Evolutionary conservation across 2,113 vertebrate genomes (phyloP).

Genomic region (Phainopepla nitens): DNA sequence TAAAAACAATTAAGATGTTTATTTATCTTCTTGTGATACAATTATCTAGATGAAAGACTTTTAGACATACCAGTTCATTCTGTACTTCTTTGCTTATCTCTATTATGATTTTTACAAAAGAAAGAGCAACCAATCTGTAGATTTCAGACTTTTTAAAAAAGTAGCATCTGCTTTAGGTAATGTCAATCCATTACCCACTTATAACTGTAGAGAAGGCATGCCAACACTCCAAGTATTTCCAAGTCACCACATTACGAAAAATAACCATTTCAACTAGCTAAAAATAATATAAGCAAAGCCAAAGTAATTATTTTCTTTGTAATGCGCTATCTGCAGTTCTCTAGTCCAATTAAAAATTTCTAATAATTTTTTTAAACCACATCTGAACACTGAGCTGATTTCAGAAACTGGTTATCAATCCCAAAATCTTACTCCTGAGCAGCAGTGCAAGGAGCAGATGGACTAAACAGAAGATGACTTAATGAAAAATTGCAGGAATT

Average conservation of each 20-base stretch:
- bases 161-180: background rate
- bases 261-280: background rate
- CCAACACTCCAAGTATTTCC: background rate
- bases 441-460: background rate
- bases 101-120: background rate
- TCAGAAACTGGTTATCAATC: background rate
- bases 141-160: background rate
- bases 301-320: background rate
- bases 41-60: background rate
- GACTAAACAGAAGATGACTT: background rate
- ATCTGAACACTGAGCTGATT: background rate
- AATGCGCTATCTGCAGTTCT: background rate
- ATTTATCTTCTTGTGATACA: background rate
- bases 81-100: background rate
- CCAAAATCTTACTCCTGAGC: background rate
- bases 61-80: background rate
- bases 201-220: background rate
- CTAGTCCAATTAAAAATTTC: background rate
- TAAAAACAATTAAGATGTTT: slow-evolving; percentile 57
- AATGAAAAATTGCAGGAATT: background rate
- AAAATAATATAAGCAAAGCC: background rate
- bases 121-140: background rate
- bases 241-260: background rate
- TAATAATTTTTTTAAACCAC: background rate
- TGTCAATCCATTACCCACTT: background rate